A percentile compares a stretch with the other conserved stretches of the same genome.
These are phyloP conservation scores for Hypolimnas misippus DNA, from an alignment of 2,888 invertebrate genomes.

Conservation along the genomic window DNA sequence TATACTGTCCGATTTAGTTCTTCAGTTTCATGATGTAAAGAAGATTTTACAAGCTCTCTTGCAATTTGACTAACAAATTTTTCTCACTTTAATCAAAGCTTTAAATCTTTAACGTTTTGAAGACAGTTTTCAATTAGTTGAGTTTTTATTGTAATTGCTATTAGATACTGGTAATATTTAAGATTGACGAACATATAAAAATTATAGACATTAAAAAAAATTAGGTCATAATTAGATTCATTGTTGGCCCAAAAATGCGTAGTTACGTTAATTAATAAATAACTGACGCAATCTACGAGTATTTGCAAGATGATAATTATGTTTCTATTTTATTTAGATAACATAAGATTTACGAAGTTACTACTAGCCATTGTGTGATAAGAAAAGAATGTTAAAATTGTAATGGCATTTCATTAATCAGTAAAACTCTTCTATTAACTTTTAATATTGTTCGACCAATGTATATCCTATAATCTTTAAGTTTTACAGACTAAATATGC, in stretches of 20 bases:
- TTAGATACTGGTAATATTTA: not conserved
- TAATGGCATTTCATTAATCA: not conserved
- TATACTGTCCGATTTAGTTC: too few species aligned
- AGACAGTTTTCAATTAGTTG: too few species aligned
- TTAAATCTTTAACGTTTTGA: too few species aligned
- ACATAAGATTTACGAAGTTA: slow-evolving; percentile 24
- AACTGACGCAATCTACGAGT: slow-evolving; percentile 31
- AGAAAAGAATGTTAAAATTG: slow-evolving; percentile 4
- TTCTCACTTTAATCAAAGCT: too few species aligned
- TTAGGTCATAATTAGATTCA: not conserved
- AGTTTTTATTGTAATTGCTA: too few species aligned
- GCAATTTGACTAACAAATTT: too few species aligned
- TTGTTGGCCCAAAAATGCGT: not conserved
- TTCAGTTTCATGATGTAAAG: too few species aligned
- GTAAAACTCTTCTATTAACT: too few species aligned
- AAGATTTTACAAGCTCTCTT: too few species aligned
- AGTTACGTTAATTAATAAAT: slow-evolving; percentile 7
- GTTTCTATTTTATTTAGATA: slow-evolving; percentile 30
- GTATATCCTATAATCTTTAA: too few species aligned
- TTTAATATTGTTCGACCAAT: too few species aligned
- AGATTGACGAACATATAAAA: not conserved
- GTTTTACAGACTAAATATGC: too few species aligned
- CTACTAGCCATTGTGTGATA: slow-evolving; percentile 13
- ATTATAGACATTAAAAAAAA: not conserved
- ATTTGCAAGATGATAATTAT: slow-evolving; percentile 31